Base-by-base conservation (phyloP, 2,113 vertebrate species). In the Gadus chalcogrammus region DNA sequence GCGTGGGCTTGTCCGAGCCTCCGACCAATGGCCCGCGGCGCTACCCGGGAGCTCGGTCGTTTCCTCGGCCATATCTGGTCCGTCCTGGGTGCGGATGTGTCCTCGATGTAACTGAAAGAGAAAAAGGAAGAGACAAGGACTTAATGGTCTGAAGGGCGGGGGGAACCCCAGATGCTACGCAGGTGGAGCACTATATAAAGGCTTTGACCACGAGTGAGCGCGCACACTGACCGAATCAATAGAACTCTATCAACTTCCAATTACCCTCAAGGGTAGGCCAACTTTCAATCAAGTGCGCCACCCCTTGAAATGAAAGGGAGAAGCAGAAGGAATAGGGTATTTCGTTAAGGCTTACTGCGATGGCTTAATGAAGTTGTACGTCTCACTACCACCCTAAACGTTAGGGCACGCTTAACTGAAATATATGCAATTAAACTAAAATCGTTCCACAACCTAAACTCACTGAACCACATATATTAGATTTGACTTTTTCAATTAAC, bases 211-310 rank as follows among this genome's bases (percentile, higher is more conserved):
- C 20, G 3, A 78, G 52, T 68, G 67, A 82, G 71, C 67, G 66
- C 80, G 70, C 76, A 71, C 73, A 62, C 69, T 74, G 80, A 79
- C 77, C 66, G 58, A 75, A 88, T 90, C 88, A 17, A 90, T 89
- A 76, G 59, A 80, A 82, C 66, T 84, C 73, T 70, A 83, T 87
- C 81, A 83, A 68, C 58, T 65, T 74, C 71, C 78, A 79, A 84
- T 87, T 84, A 80, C 76, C 74, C 13, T 42, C 71, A 72, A 42
- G 71, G n/a, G 66, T 64, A 17, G 55, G 60, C 11, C 13, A 16
- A 48, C 42, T 48, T 48, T 48, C 42, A 48, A 48, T 48, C 42
- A 48, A 48, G 7, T 13, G 6, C 42, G 12, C 42, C 42, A 9
- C 42, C 42, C 12, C 42, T 48, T 13, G 8, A 48, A 48, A 13